A percentile compares a stretch with the other conserved stretches of the same genome.
phyloP scores from a whole-genome alignment of 2,797 vertebrate genomes.

The Heliangelus exortis region DNA sequence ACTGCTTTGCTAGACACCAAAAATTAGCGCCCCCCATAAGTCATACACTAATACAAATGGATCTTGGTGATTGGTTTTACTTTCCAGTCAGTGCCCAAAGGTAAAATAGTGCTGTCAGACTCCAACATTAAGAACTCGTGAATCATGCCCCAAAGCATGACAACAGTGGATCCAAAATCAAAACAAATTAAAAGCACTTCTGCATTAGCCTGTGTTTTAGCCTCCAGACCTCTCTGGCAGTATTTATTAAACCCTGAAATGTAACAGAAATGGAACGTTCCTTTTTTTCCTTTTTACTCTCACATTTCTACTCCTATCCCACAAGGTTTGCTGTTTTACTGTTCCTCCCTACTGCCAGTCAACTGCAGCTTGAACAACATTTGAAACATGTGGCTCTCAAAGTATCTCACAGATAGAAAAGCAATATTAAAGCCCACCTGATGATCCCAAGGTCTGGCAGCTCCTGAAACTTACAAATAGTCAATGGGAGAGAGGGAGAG shows the following conservation, averaged over 20 bases:
- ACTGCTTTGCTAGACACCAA: not conserved
- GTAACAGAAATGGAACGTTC: not conserved
- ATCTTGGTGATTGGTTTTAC: not conserved
- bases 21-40: not conserved
- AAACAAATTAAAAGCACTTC: not conserved
- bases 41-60: not conserved
- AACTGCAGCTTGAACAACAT: accelerated
- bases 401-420: not conserved
- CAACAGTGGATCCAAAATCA: not conserved
- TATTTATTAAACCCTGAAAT: not conserved
- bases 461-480: not conserved
- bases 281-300: not conserved
- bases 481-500: not conserved
- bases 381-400: accelerated
- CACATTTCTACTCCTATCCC: not conserved
- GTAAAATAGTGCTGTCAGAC: not conserved
- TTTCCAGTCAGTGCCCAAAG: not conserved
- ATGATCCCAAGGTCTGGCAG: not conserved
- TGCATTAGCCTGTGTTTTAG: not conserved
- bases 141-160: not conserved
- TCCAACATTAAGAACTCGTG: not conserved
- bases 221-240: not conserved
- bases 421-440: not conserved
- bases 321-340: not conserved
- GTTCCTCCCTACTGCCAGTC: not conserved